These are phyloP conservation scores for Myrmophylax atrothorax DNA, from an alignment of 2,113 vertebrate species.

Conservation along the genomic window DNA sequence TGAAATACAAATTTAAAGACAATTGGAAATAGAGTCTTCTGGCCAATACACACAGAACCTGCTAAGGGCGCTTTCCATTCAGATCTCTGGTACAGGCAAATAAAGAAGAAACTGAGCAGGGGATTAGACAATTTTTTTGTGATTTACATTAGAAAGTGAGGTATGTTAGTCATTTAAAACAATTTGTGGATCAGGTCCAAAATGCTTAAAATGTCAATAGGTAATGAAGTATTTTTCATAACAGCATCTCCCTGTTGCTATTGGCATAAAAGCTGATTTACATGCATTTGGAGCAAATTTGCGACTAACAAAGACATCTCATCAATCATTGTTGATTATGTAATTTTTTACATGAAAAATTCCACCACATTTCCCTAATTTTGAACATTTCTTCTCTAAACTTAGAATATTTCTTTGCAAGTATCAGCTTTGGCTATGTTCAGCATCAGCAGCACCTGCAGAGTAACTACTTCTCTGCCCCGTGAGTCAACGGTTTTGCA, in stretches of 20 bases:
- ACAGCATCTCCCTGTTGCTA: neutral
- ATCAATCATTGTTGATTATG: neutral
- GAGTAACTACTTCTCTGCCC: neutral
- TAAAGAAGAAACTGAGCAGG: neutral
- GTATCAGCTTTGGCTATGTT: neutral
- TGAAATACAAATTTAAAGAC: neutral
- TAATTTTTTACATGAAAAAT: neutral
- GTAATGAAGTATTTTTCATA: neutral
- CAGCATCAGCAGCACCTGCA: neutral
- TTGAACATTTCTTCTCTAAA: neutral
- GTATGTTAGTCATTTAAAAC: neutral
- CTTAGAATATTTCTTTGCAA: neutral
- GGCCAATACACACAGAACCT: rapidly evolving
- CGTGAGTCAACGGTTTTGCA: neutral
- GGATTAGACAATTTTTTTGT: neutral
- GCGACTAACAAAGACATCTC: neutral
- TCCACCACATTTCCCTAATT: neutral
- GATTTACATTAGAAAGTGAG: neutral
- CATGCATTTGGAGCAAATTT: neutral
- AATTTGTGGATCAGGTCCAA: neutral
- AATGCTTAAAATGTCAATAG: slow-evolving; percentile 16
- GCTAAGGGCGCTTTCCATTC: neutral
- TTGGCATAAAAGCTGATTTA: neutral
- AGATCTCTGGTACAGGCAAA: neutral
- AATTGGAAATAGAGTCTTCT: neutral